Base-by-base conservation (phyloP, 2,113 vertebrate genomes). In the Hirundichthys speculiger region DNA sequence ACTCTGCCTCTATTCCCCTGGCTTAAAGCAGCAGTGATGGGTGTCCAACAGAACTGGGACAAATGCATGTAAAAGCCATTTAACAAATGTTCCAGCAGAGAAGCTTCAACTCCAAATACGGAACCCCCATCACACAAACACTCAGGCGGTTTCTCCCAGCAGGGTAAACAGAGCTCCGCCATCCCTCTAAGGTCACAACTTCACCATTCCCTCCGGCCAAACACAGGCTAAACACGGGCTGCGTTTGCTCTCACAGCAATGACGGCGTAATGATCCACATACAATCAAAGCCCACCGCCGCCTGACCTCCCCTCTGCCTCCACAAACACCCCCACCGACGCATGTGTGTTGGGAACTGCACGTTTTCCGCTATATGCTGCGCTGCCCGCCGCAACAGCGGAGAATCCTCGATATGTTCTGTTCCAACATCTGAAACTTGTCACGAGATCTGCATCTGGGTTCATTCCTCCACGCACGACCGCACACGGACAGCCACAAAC, bases 251-350 rank as follows among this genome's bases (percentile, higher is more conserved):
- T 34, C 43, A 59, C 48, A 57, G 50, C 77, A 70, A 39, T 51
- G 73, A 51, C 61, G 15, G 75, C 27, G 62, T 68, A 65, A 82
- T 64, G 57, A 46, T 69, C 49, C 75, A 55, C 77, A 85, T 66
- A 64, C 67, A 54, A 75, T 57, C 75, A 49, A 56, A 80, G 51
- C 46, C 41, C 64, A 49, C n/a, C n/a, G n/a, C n/a, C n/a, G n/a
- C n/a, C 77, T 83, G 75, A 85, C 80, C 82, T 54, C 47, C 80
- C 66, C 47, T 56, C 46, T 74, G 65, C 79, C 61, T 74, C 73
- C 82, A 40, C 38, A 76, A 67, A 38, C 30, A 46, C 25, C 41
- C 10, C 43, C 22, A 4, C 13, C 13, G 13, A 30, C 20, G 40
- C 53, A 39, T 43, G 55, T 6, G 53, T 13, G 41, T 12, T 30